Conservation (phyloP, 2,888 invertebrate species). For the Drosophila parthenogenetica region DNA sequence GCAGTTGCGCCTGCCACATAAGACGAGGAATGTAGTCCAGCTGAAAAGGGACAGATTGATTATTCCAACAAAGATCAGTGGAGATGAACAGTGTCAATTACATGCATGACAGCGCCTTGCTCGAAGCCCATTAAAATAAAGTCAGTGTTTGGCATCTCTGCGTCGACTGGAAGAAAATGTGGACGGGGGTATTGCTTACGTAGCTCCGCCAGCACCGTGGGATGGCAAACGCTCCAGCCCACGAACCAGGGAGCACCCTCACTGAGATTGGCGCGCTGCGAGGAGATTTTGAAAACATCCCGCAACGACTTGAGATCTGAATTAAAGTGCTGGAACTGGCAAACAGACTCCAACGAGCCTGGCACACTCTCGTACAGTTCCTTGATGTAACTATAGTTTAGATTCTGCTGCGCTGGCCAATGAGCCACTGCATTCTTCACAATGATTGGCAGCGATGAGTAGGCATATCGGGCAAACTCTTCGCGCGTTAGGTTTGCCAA, state of each 20-base stretch:
- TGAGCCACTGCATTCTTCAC: slow-evolving; percentile 90
- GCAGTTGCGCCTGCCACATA: slow-evolving; percentile 97
- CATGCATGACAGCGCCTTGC: slow-evolving; percentile 96
- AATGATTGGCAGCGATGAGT: slow-evolving; percentile 92
- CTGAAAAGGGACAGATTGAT: slow-evolving; percentile 85
- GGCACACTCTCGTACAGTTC: slow-evolving; percentile 88
- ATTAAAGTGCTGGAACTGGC: slow-evolving; percentile 94
- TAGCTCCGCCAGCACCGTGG: slow-evolving; percentile 90
- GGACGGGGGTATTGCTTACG: slow-evolving; percentile 92
- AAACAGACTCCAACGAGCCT: slow-evolving; percentile 92
- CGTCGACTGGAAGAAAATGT: slow-evolving; percentile 93
- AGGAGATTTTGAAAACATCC: slow-evolving; percentile 92
- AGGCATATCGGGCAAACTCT: slow-evolving; percentile 90
- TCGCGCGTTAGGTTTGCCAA: slow-evolving; percentile 89
- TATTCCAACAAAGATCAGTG: background rate
- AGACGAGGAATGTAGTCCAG: slow-evolving; percentile 95
- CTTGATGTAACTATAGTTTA: slow-evolving; percentile 89
- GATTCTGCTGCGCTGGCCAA: slow-evolving; percentile 91
- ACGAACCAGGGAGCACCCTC: slow-evolving; percentile 94
- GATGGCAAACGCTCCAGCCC: slow-evolving; percentile 96
- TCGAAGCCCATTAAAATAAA: slow-evolving; percentile 97
- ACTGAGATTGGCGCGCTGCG: slow-evolving; percentile 86
- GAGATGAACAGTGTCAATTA: slow-evolving; percentile 84
- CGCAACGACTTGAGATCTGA: slow-evolving; percentile 91
- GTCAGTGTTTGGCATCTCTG: slow-evolving; percentile 94